phyloP scores from a whole-genome alignment of 2,888 invertebrate species.

The Amphipoea oculea region DNA sequence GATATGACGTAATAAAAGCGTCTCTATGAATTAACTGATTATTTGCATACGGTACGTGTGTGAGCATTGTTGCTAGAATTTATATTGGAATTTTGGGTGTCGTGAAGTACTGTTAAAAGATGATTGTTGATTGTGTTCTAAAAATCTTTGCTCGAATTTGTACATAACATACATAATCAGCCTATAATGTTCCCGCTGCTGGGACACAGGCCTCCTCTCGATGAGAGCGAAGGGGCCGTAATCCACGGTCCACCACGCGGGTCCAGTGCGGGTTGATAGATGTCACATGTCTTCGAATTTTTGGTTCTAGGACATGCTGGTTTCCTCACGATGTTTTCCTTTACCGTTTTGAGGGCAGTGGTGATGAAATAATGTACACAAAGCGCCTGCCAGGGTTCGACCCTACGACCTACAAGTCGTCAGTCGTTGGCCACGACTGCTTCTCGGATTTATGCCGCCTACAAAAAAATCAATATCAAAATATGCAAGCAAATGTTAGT shows the following conservation, averaged over 20 bases:
- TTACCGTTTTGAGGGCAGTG: neutral
- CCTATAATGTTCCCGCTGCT: neutral
- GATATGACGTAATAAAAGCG: conserved; percentile 70
- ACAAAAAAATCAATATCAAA: neutral
- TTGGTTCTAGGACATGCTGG: neutral
- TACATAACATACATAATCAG: neutral
- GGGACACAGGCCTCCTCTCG: neutral
- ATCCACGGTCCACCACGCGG: neutral
- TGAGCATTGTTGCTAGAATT: conserved; percentile 30
- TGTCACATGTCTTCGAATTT: neutral
- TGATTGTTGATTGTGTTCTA: neutral
- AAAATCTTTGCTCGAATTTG: neutral
- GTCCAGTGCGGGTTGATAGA: neutral
- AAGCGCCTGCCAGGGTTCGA: neutral
- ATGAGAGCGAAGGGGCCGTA: neutral
- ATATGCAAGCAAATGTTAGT: neutral
- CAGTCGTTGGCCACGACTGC: neutral
- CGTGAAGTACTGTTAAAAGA: neutral
- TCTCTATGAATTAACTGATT: conserved; percentile 68
- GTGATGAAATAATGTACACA: neutral
- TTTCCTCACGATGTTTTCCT: neutral
- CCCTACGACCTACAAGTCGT: neutral
- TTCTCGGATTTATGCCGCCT: neutral
- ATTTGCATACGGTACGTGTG: conserved; percentile 46
- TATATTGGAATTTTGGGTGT: conserved; percentile 12